Evolutionary conservation across 2,888 invertebrate genomes (phyloP).

Genomic region (Falcaria lacertinaria): DNA sequence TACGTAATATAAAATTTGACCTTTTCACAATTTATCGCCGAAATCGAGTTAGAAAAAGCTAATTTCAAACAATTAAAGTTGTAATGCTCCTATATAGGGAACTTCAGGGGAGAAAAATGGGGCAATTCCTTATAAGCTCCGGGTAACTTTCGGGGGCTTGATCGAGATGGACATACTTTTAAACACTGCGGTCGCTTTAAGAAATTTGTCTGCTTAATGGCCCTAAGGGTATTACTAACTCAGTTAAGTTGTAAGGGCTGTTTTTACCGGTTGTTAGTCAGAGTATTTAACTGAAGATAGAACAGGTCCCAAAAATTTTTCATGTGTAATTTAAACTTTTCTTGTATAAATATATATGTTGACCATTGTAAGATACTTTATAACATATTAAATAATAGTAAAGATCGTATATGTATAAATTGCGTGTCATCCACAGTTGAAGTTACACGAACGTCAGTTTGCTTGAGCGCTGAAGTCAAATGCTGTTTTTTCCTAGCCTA

Average conservation of each 20-base stretch:
- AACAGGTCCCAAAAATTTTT: too few species aligned
- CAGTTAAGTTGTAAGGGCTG: conserved; percentile 9
- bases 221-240: conserved; percentile 21
- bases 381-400: too few species aligned
- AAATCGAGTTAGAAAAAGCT: conserved; percentile 26
- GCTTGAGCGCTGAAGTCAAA: too few species aligned
- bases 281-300: too few species aligned
- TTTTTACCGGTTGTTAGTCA: not conserved
- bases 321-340: too few species aligned
- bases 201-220: conserved; percentile 23
- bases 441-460: too few species aligned
- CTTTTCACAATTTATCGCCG: conserved; percentile 10
- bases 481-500: too few species aligned
- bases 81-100: conserved; percentile 16
- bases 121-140: conserved; percentile 22
- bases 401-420: too few species aligned
- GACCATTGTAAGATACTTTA: too few species aligned
- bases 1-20: too few species aligned
- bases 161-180: conserved; percentile 27
- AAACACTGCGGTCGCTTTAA: conserved; percentile 16
- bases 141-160: conserved; percentile 23
- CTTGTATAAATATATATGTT: too few species aligned
- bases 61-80: conserved; percentile 52
- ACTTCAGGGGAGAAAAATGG: conserved; percentile 28
- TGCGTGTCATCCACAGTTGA: too few species aligned